These are phyloP conservation scores for Bellardia pandia DNA, from an alignment of 2,888 invertebrate species.

Conservation along the genomic window DNA sequence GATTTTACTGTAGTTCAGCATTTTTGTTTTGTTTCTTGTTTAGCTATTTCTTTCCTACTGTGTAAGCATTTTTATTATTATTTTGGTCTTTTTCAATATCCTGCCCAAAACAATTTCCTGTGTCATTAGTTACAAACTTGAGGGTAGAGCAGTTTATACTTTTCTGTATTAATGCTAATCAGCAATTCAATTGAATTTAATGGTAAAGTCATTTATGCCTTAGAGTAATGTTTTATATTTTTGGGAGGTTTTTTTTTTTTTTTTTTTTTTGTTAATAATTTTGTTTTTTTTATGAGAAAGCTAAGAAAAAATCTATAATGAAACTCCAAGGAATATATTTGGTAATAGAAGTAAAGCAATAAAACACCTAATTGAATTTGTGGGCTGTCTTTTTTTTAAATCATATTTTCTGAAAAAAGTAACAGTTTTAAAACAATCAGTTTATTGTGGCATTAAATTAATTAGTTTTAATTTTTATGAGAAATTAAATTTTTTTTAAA, in stretches of 20 bases:
- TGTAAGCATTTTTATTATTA: conserved; percentile 4
- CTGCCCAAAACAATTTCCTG: conserved; percentile 58
- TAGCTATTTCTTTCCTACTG: conserved; percentile 9
- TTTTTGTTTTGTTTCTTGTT: not conserved
- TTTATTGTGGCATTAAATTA: too few species aligned
- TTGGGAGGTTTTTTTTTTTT: not conserved
- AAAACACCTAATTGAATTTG: conserved; percentile 34
- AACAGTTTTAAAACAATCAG: too few species aligned
- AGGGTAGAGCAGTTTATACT: not conserved
- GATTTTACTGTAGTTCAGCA: too few species aligned
- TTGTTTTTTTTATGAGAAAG: not conserved
- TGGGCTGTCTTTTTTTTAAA: not conserved
- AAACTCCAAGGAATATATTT: not conserved
- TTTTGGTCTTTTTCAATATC: conserved; percentile 41
- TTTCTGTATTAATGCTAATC: conserved; percentile 41
- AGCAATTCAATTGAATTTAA: conserved; percentile 55
- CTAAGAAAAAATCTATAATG: not conserved
- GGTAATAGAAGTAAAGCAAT: not conserved
- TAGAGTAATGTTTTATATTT: not conserved
- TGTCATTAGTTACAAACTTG: conserved; percentile 2
- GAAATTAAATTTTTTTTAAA: too few species aligned
- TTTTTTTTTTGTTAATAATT: not conserved
- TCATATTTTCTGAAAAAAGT: too few species aligned
- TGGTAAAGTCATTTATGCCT: not conserved
- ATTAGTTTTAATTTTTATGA: too few species aligned